A percentile compares a stretch with the other conserved stretches of the same genome.
Evolutionary conservation across 2,113 vertebrate species (phyloP).

Genomic region (Thinocorus orbignyianus): DNA sequence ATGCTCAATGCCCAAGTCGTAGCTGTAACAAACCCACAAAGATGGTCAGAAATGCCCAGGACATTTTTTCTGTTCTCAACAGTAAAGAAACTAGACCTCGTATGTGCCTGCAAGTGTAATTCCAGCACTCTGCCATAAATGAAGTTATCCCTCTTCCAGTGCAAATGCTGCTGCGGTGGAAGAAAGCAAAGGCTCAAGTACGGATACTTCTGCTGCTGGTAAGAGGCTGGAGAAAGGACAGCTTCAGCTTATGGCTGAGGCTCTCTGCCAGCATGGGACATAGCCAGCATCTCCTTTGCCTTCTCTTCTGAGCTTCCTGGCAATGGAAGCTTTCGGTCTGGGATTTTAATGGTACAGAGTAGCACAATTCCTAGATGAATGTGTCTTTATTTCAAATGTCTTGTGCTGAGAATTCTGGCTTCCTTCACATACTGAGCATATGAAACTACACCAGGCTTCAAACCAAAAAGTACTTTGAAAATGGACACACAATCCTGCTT

Average conservation of each 20-base stretch:
- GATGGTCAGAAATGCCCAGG: background rate
- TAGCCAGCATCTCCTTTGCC: background rate
- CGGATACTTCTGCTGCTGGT: background rate
- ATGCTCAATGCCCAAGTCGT: constrained; percentile 92
- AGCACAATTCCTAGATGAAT: background rate
- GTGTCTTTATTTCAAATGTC: background rate
- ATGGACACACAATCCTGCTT: background rate
- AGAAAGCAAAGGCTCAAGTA: background rate
- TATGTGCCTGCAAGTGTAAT: background rate
- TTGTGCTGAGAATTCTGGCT: background rate
- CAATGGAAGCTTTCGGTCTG: background rate
- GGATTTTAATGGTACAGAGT: background rate
- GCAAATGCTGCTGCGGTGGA: background rate
- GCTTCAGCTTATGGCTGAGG: background rate
- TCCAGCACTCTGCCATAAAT: background rate
- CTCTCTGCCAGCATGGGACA: background rate
- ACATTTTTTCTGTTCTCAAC: background rate
- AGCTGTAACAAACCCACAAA: constrained; percentile 75
- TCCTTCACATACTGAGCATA: background rate
- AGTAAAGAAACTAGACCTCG: background rate
- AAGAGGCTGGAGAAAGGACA: background rate
- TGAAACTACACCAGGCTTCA: background rate
- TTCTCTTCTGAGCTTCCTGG: background rate
- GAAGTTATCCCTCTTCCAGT: background rate
- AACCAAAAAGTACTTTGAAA: background rate